Percentiles rank a stretch among this genome's conserved stretches.
phyloP scores from a whole-genome alignment of 2,113 vertebrate genomes.

The Aix galericulata region DNA sequence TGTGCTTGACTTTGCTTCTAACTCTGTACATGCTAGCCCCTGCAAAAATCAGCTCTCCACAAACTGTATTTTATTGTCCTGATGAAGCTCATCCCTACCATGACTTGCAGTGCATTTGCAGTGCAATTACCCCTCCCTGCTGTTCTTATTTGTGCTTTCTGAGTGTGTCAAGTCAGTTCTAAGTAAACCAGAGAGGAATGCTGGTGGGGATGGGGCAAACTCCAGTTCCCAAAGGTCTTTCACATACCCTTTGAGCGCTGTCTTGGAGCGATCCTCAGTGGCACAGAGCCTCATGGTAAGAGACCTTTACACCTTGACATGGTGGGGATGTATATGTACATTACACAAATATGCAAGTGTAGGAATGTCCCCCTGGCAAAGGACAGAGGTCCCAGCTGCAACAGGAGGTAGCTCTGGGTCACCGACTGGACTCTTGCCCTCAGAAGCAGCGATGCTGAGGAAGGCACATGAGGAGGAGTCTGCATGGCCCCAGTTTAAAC shows the following conservation, averaged over 20 bases:
- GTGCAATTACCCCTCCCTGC: not conserved
- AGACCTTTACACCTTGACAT: not conserved
- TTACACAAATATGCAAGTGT: not conserved
- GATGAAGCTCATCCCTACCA: not conserved
- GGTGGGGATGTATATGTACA: not conserved
- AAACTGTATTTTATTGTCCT: not conserved
- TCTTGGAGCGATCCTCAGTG: not conserved
- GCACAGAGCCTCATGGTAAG: not conserved
- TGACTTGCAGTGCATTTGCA: not conserved
- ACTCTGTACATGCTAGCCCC: not conserved
- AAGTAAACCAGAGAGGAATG: not conserved
- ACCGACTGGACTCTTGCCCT: slow-evolving; percentile 3
- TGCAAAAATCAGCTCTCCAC: not conserved
- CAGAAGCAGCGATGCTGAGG: not conserved
- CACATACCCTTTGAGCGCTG: not conserved
- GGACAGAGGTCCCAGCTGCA: not conserved
- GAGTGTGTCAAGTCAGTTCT: not conserved
- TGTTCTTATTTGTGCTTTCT: not conserved
- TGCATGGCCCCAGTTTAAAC: not conserved
- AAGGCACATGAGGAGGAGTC: not conserved
- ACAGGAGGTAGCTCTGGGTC: not conserved
- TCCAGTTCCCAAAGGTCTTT: not conserved
- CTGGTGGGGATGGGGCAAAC: not conserved
- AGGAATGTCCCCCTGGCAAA: not conserved
- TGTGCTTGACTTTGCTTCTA: not conserved